Evolutionary conservation across 2,113 vertebrate genomes (phyloP).

Genomic region (Hypanus sabinus): DNA sequence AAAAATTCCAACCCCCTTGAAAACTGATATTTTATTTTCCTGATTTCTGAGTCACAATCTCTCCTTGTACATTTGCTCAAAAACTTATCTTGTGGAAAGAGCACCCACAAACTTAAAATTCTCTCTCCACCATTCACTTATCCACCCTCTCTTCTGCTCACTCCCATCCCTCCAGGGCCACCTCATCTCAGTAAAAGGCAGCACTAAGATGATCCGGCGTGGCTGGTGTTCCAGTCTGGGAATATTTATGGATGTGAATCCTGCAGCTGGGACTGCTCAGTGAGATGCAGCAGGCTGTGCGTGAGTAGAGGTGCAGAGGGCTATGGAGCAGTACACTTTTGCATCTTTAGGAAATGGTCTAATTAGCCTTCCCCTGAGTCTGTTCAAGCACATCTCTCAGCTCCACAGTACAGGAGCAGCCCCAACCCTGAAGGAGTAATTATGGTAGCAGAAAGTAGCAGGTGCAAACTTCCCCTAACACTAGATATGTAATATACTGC

Average conservation of each 20-base stretch:
- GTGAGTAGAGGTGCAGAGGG: neutral
- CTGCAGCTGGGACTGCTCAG: neutral
- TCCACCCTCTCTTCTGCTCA: neutral
- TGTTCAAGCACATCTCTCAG: neutral
- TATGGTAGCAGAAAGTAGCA: neutral
- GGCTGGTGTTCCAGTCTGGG: neutral
- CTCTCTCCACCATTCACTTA: too few relatives aligned
- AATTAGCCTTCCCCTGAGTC: neutral
- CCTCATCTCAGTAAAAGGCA: neutral
- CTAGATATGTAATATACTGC: neutral
- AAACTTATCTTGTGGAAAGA: neutral
- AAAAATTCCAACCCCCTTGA: neutral
- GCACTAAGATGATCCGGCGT: neutral
- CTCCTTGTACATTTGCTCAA: neutral
- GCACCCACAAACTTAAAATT: too few relatives aligned
- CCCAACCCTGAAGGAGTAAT: neutral
- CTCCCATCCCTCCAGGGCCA: neutral
- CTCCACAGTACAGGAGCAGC: too few relatives aligned
- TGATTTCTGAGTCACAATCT: slow-evolving; percentile 24
- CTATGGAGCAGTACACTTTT: neutral
- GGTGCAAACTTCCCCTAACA: neutral
- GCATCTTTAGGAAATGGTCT: neutral
- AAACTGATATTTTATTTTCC: neutral
- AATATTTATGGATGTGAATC: neutral
- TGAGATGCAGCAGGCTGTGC: neutral